Conservation (phyloP, 2,797 vertebrate genomes). For the Gymnothorax reevesii region DNA sequence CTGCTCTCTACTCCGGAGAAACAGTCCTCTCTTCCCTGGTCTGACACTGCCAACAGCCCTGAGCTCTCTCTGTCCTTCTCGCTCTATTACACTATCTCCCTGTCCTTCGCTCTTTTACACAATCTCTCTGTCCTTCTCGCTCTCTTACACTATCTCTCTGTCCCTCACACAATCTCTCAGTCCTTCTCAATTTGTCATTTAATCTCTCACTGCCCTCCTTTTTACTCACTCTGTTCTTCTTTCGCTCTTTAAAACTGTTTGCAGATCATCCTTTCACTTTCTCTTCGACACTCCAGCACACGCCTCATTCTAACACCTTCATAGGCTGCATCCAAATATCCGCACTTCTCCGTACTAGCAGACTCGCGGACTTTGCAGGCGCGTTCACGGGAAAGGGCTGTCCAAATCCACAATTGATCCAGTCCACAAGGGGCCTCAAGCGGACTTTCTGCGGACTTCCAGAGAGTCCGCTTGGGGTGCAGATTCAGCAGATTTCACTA, state of each 20-base stretch:
- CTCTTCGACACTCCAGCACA: background rate
- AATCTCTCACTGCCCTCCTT: too few relatives aligned
- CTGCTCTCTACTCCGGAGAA: constrained; percentile 71
- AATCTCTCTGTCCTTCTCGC: background rate
- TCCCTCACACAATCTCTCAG: too few relatives aligned
- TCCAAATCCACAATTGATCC: too few relatives aligned
- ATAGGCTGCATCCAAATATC: too few relatives aligned
- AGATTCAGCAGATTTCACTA: too few relatives aligned
- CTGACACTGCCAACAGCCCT: constrained; percentile 50
- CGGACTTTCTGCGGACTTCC: too few relatives aligned
- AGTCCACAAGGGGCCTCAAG: too few relatives aligned
- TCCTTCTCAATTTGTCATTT: too few relatives aligned
- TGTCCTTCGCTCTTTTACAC: background rate
- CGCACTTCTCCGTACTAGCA: too few relatives aligned
- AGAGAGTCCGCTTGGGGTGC: too few relatives aligned
- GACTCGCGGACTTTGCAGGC: too few relatives aligned
- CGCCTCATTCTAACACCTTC: background rate
- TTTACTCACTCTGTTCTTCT: background rate
- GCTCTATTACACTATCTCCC: background rate
- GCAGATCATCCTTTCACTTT: background rate
- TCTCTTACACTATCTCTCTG: background rate
- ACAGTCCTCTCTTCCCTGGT: constrained; percentile 74
- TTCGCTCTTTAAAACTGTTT: background rate
- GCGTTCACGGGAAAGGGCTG: too few relatives aligned
- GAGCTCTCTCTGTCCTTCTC: background rate